Conservation (phyloP, 2,888 invertebrate genomes). For the Taphrorychus bicolor region DNA sequence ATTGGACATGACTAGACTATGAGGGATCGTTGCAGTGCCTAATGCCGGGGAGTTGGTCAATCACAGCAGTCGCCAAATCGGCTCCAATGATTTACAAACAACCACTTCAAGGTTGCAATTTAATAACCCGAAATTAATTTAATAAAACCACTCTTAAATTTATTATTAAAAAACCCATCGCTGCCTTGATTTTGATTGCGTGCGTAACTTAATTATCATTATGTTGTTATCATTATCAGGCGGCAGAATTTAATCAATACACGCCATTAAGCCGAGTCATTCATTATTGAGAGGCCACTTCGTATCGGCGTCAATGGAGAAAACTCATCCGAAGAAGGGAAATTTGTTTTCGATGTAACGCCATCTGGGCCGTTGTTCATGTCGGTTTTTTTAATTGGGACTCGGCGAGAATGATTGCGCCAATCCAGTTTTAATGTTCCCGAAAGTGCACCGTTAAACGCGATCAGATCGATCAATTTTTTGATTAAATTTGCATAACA, state of each 20-base stretch:
- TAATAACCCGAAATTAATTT: too few relatives aligned
- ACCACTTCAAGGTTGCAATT: too few relatives aligned
- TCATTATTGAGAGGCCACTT: constrained; percentile 14
- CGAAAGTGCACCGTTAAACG: constrained; percentile 1
- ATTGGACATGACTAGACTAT: too few relatives aligned
- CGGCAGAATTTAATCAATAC: constrained; percentile 14
- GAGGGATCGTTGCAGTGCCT: too few relatives aligned
- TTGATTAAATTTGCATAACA: constrained; percentile 5
- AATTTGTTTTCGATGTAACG: constrained; percentile 17
- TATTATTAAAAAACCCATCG: background rate
- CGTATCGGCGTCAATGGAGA: constrained; percentile 12
- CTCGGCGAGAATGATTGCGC: background rate
- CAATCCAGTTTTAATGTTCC: background rate
- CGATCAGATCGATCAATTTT: constrained; percentile 5
- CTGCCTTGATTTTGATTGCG: constrained; percentile 14
- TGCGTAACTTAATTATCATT: constrained; percentile 7
- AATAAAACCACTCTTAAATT: too few relatives aligned
- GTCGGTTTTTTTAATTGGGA: constrained; percentile 3
- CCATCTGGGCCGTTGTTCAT: constrained; percentile 6
- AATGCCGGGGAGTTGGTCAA: too few relatives aligned
- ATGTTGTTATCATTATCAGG: constrained; percentile 2
- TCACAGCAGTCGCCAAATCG: too few relatives aligned
- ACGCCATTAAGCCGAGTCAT: constrained; percentile 14
- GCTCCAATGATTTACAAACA: too few relatives aligned
- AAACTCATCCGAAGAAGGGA: constrained; percentile 2